These are phyloP conservation scores for Naja naja DNA, from an alignment of 2,113 vertebrate species.

Conservation along the genomic window DNA sequence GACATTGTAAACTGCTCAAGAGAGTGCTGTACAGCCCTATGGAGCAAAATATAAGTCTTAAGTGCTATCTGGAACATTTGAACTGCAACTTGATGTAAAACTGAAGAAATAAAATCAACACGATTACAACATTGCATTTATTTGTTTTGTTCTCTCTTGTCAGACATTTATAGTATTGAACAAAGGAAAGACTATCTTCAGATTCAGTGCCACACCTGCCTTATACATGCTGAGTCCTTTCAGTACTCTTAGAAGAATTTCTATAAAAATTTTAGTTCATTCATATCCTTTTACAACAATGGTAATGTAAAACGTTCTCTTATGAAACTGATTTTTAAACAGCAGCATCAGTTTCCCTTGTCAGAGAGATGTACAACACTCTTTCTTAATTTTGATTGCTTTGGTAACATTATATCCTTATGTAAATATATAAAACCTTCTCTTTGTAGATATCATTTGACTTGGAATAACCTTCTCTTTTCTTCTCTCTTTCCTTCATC, in stretches of 20 bases:
- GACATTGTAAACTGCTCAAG: neutral
- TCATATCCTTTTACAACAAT: constrained; percentile 90
- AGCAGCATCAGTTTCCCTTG: neutral
- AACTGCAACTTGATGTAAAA: neutral
- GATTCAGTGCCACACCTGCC: constrained; percentile 92
- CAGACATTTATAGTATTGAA: constrained; percentile 98
- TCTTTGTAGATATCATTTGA: neutral
- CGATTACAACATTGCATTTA: neutral
- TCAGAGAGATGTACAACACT: neutral
- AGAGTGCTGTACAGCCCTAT: neutral
- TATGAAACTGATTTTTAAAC: neutral
- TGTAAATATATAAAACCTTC: constrained; percentile 10
- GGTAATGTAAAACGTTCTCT: constrained; percentile 4
- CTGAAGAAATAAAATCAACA: neutral
- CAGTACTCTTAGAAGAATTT: constrained; percentile 86
- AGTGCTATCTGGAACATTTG: neutral
- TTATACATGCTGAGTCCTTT: constrained; percentile 93
- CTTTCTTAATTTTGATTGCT: constrained; percentile 29
- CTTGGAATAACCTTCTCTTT: neutral
- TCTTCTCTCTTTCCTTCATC: fast-evolving
- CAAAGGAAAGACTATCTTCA: constrained; percentile 88
- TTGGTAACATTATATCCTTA: neutral
- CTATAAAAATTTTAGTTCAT: constrained; percentile 94
- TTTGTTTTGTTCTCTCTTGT: constrained; percentile 45
- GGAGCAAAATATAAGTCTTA: neutral